These are phyloP conservation scores for Arenicola marina DNA, from an alignment of 2,888 invertebrate genomes.

Conservation along the genomic window DNA sequence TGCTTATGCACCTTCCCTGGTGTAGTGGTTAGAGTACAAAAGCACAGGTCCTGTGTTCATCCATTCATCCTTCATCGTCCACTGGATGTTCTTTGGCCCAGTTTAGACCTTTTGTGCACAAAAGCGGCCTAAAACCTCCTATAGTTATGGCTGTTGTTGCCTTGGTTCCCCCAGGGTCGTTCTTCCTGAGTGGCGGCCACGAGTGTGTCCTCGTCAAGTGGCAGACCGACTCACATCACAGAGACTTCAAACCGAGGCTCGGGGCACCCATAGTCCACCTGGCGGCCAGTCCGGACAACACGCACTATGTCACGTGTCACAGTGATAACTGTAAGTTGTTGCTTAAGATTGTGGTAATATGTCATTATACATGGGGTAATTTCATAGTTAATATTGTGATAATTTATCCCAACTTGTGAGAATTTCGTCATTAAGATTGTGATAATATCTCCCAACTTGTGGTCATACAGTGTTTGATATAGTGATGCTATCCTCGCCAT, in stretches of 20 bases:
- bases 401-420: neutral
- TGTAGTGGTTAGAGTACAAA: too few species aligned
- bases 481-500: too few species aligned
- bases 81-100: neutral
- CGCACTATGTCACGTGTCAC: slow-evolving; percentile 71
- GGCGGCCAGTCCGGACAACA: slow-evolving; percentile 69
- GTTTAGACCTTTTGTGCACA: neutral
- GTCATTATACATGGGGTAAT: neutral
- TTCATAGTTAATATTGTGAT: neutral
- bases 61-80: too few species aligned
- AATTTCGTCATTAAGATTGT: too few species aligned
- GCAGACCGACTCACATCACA: slow-evolving; percentile 60
- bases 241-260: slow-evolving; percentile 73
- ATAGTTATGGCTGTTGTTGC: neutral
- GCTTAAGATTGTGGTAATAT: neutral
- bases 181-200: slow-evolving; percentile 76
- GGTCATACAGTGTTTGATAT: too few species aligned
- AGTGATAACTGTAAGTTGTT: slow-evolving; percentile 69
- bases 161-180: slow-evolving; percentile 65
- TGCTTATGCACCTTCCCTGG: too few species aligned
- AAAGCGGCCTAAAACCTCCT: neutral
- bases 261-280: slow-evolving; percentile 72
- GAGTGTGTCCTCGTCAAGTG: slow-evolving; percentile 81
- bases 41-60: too few species aligned
- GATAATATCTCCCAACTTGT: too few species aligned